phyloP scores from a whole-genome alignment of 2,797 vertebrate genomes.

The Mycteria americana region DNA sequence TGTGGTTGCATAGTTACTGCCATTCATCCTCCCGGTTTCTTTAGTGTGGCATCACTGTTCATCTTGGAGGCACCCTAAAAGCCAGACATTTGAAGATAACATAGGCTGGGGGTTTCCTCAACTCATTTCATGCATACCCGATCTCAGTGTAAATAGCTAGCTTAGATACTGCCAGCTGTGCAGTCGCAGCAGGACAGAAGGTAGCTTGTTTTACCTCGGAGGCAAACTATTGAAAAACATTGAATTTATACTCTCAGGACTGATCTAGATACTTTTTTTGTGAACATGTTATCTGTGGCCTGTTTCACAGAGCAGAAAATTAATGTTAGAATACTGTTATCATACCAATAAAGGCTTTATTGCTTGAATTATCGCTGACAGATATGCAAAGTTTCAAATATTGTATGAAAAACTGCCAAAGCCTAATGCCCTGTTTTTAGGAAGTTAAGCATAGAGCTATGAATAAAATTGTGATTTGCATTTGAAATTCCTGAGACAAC shows the following conservation, averaged over 20 bases:
- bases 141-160: neutral
- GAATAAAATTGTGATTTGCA: constrained; percentile 13
- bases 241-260: neutral
- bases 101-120: neutral
- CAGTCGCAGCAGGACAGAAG: neutral
- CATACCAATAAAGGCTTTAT: neutral
- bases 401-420: neutral
- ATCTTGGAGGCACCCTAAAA: neutral
- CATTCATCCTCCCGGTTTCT: neutral
- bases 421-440: neutral
- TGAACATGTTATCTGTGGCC: neutral
- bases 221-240: neutral
- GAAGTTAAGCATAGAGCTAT: neutral
- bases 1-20: neutral
- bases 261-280: neutral
- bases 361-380: neutral
- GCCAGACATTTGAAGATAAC: neutral
- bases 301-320: neutral
- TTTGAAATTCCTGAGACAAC: constrained; percentile 8
- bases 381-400: neutral
- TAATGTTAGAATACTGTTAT: neutral
- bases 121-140: neutral
- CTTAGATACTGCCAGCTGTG: neutral
- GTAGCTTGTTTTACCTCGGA: neutral
- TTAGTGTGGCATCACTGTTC: neutral